Percentiles rank a stretch among this genome's conserved stretches.
Conservation (phyloP, 2,113 vertebrate genomes). For the Microcebus tavaratra region DNA sequence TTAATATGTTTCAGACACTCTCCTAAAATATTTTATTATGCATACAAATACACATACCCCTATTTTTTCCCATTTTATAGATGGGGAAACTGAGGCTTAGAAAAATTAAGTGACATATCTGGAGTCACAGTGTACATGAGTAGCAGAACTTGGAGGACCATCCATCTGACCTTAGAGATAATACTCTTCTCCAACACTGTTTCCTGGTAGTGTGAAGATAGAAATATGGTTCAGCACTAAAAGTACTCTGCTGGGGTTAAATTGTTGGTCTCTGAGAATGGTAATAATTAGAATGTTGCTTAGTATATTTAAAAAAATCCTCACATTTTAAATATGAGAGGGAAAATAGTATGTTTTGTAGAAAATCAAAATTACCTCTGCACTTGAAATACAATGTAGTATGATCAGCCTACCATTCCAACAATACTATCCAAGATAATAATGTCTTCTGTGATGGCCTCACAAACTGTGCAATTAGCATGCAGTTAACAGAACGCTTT, state of each 20-base stretch:
- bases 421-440: not conserved
- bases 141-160: fast-evolving
- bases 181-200: not conserved
- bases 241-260: not conserved
- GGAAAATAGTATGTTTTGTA: not conserved
- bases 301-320: not conserved
- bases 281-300: not conserved
- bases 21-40: not conserved
- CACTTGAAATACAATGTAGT: slow-evolving; percentile 22
- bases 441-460: not conserved
- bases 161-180: not conserved
- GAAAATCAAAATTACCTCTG: slow-evolving; percentile 44
- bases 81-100: not conserved
- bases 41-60: not conserved
- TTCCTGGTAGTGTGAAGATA: not conserved
- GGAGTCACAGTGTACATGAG: not conserved
- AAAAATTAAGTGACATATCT: not conserved
- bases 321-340: slow-evolving; percentile 22
- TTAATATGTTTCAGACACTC: not conserved
- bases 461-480: not conserved
- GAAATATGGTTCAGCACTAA: not conserved
- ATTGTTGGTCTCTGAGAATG: not conserved
- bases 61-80: not conserved
- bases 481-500: not conserved
- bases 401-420: not conserved